These are phyloP conservation scores for Syngnathus scovelli DNA, from an alignment of 2,113 vertebrate species.

Conservation along the genomic window DNA sequence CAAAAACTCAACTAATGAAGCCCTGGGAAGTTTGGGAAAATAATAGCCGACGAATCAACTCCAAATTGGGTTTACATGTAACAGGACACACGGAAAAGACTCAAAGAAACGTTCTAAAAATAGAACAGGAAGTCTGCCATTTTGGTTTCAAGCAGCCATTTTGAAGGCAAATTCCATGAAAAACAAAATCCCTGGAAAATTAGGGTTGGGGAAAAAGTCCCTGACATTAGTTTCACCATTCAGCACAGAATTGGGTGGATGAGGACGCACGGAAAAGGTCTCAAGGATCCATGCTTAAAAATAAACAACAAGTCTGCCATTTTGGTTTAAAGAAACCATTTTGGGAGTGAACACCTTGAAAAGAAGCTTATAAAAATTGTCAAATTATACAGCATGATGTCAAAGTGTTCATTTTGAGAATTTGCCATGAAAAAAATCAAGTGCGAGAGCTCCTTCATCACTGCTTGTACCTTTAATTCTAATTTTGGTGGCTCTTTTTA, in stretches of 20 bases:
- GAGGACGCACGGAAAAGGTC: too few species aligned
- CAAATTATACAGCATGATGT: background rate
- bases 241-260: too few species aligned
- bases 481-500: background rate
- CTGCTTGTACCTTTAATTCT: background rate
- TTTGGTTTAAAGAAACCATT: background rate
- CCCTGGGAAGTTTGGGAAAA: too few species aligned
- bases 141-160: background rate
- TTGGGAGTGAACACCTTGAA: too few species aligned
- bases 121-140: background rate
- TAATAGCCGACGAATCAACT: background rate
- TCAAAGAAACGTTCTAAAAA: background rate
- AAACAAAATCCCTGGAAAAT: background rate
- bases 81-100: background rate
- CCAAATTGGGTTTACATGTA: background rate
- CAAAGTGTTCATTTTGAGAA: background rate
- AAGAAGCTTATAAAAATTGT: too few species aligned
- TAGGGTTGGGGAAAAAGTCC: background rate
- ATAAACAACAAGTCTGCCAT: background rate
- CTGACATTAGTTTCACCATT: background rate
- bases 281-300: background rate
- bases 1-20: too few species aligned
- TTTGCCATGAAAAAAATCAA: background rate
- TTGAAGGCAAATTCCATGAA: background rate
- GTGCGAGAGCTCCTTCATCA: background rate